Evolutionary conservation across 2,888 invertebrate species (phyloP).

Genomic region (Dryomyza anilis): DNA sequence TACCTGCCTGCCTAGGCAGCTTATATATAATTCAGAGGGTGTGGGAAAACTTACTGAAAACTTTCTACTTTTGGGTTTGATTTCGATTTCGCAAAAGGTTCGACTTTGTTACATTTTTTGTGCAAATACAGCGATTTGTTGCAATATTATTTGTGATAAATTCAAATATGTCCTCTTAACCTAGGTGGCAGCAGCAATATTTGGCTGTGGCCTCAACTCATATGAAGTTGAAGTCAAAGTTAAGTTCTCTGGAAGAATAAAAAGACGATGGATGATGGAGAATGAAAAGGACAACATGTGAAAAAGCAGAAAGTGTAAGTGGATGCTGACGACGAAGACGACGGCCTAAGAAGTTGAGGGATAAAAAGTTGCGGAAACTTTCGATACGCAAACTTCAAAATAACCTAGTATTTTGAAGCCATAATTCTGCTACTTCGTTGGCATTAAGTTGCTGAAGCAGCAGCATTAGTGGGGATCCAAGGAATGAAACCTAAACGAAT

Average conservation of each 20-base stretch:
- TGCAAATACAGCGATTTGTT: slow-evolving; percentile 15
- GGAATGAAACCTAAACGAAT: no score
- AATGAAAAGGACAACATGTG: background rate
- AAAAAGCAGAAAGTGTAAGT: background rate
- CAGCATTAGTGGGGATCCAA: no score
- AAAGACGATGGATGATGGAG: no score
- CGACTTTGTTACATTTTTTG: background rate
- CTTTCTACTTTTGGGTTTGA: background rate
- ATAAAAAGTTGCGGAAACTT: background rate
- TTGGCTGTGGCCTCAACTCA: background rate
- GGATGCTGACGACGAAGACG: background rate
- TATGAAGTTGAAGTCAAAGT: no score
- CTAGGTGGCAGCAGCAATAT: background rate
- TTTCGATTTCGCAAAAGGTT: background rate
- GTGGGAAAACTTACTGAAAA: background rate
- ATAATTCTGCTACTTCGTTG: no score
- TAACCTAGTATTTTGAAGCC: no score
- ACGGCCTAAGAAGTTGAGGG: background rate
- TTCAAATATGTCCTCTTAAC: slow-evolving; percentile 29
- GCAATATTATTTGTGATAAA: slow-evolving; percentile 19
- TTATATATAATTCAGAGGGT: no score
- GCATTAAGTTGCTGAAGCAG: no score
- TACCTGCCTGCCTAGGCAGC: background rate
- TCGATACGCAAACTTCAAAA: slow-evolving; percentile 12
- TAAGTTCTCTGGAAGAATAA: no score